Base-by-base conservation (phyloP, 2,888 invertebrate species). In the Dione vanillae region DNA sequence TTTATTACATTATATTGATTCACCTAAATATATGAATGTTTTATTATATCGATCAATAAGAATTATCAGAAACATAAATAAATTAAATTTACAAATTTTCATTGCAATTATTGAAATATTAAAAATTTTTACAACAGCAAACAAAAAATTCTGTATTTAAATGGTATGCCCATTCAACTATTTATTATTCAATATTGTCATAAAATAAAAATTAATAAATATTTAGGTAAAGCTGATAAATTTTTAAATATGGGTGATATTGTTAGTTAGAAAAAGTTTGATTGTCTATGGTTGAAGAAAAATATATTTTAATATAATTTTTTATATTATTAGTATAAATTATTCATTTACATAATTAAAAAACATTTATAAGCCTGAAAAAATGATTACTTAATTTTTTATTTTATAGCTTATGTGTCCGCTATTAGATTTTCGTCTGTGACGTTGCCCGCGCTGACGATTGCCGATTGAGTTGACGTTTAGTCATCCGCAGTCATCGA, bases 401-500 rank as follows among this genome's bases (percentile, higher is more conserved):
- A 43, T 16, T 27, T 61, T 37, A 37, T 37, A 41, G 59, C 14
- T 54, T 51, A 43, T 52, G 65, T 66, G 45, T 70, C 43, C n/a
- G 59, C 49, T 51, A 52, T 14, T 52, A n/a, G 0, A 37, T 68
- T 70, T 72, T 62, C 47, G 20, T 67, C 71, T 72, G 64, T 78
- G 75, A 72, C 75, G 77, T 75, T 74, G 75, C 67, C 67, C 74
- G 73, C 74, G 75, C 75, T 78, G 77, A 77, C 76, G 77, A 75
- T 62, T 75, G 59, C 65, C 71, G 74, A 74, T 61, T 72, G 71
- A 72, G 70, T 67, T 74, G 73, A 70, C 40, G 67, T 64, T 67
- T 59, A 16, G 45, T 47, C 14, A 66, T n/a, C n/a, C 16, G 56
- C 37, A 69, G 56, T 73, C 74, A 74, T 74, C 73, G 73, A 74